Evolutionary conservation across 2,888 invertebrate species (phyloP).

Genomic region (Hyles lineata): DNA sequence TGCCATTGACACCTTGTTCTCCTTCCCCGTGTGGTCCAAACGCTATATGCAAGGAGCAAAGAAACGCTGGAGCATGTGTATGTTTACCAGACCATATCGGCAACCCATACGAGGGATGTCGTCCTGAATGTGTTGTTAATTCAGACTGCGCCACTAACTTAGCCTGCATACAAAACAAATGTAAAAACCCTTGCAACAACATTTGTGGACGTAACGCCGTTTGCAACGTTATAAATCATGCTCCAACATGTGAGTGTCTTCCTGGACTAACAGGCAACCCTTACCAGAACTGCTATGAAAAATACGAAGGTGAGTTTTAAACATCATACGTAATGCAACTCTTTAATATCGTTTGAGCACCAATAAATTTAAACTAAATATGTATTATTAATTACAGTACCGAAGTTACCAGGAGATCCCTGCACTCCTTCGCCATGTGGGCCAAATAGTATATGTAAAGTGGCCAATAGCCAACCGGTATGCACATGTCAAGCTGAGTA

Average conservation of each 20-base stretch:
- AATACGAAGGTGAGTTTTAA: conserved; percentile 57
- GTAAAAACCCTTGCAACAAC: conserved; percentile 90
- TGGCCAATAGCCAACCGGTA: conserved; percentile 88
- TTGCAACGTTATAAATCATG: conserved; percentile 89
- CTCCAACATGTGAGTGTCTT: conserved; percentile 88
- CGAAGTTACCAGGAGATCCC: conserved; percentile 72
- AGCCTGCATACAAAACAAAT: conserved; percentile 90
- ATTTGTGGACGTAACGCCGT: conserved; percentile 90
- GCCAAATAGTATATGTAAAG: conserved; percentile 89
- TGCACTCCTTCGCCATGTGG: conserved; percentile 92
- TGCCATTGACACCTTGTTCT: conserved; percentile 85
- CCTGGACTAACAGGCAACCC: conserved; percentile 87
- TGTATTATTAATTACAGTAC: conserved; percentile 59
- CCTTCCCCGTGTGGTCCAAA: conserved; percentile 91
- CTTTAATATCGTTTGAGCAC: background rate
- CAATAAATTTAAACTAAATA: background rate
- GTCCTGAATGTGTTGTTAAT: conserved; percentile 90
- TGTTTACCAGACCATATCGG: conserved; percentile 89
- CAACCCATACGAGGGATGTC: conserved; percentile 91
- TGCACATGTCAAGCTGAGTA: conserved; percentile 89
- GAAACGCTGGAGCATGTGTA: conserved; percentile 88
- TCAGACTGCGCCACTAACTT: conserved; percentile 89
- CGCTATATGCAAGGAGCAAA: conserved; percentile 88
- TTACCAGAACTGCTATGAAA: conserved; percentile 82
- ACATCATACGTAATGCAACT: background rate